Evolutionary conservation across 1,140 invertebrate species (phyloP), one percentile per base, ranked within the genome.

Genomic region (Drosophila baimaii): DNA sequence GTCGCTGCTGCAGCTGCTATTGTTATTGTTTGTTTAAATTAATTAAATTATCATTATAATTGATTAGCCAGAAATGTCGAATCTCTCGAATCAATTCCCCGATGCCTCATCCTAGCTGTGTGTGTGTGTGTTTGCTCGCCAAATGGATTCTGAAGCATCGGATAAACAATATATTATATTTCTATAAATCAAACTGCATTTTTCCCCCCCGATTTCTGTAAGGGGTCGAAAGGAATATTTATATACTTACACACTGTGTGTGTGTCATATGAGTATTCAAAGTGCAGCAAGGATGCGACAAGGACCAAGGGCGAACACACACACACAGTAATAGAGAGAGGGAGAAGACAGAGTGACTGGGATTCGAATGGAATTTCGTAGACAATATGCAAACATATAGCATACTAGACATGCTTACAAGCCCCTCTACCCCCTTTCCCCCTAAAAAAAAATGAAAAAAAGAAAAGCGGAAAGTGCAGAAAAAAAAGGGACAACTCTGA

Each of bases 341-440:
- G 13, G 1, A 19, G 52, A 27, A 56, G 68, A 59, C 76, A 65
- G 57, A 57, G 52, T 72, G 75, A 82, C 81, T 75, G 63, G 33
- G 82, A 86, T 55, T 82, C 71, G 71, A 77, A 86, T 79, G 81
- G 83, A 76, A 86, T 86, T 85, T 81, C 82, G 65, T 63, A 85
- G 82, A 86, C 82, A 85, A 85, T 81, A 86, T 88, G 83, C 79
- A 88, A 82, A 88, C 82, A 86, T 85, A 85, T 81, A 75, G 74
- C 74, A 74, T 79, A 75, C 81, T 78, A 85, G 69, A 82, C 79
- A 81, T 64, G 63, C 64, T 66, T 58, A 37, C 59, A 75, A 54
- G 37, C 21, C 41, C 19, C 29, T n/a, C n/a, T n/a, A n/a, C 19
- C 2, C 15, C 33, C 3, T 3, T 12, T 35, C 10, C 13, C 23